phyloP scores from a whole-genome alignment of 2,888 invertebrate species.

The Caenorhabditis sp. region DNA sequence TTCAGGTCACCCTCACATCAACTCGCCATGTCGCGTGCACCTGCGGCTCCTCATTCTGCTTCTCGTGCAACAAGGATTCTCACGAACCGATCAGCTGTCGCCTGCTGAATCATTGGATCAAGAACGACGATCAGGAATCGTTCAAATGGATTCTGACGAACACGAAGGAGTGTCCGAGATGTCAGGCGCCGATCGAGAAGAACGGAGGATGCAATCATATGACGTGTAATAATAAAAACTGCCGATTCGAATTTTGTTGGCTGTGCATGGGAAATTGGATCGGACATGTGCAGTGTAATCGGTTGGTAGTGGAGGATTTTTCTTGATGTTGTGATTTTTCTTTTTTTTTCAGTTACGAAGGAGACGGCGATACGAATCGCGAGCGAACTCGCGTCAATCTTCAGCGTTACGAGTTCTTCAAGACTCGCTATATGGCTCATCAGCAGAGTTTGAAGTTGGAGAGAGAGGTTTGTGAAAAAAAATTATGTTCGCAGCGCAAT shows the following conservation, averaged over 20 bases:
- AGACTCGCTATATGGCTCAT: neutral
- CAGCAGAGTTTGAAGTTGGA: conserved; percentile 9
- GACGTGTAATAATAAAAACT: neutral
- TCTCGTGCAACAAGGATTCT: conserved; percentile 6
- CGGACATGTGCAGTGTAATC: neutral
- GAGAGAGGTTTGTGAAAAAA: too few relatives aligned
- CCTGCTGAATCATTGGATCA: neutral
- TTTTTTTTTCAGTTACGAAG: neutral
- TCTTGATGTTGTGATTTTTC: neutral
- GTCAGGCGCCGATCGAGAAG: conserved; percentile 5
- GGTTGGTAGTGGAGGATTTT: too few relatives aligned
- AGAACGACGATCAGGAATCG: conserved; percentile 2
- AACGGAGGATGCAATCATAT: conserved; percentile 19
- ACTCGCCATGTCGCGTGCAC: conserved; percentile 1
- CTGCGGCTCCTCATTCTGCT: conserved; percentile 14
- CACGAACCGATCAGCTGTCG: conserved; percentile 4
- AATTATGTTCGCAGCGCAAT: too few relatives aligned
- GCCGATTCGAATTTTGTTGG: conserved; percentile 10
- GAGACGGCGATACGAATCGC: neutral
- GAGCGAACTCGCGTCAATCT: neutral
- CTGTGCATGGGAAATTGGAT: neutral
- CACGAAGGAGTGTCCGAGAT: conserved; percentile 16
- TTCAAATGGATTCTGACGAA: neutral
- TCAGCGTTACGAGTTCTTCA: neutral
- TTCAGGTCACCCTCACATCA: neutral